Evolutionary conservation across 2,888 invertebrate genomes (phyloP).

Genomic region (Cephalotes varians): DNA sequence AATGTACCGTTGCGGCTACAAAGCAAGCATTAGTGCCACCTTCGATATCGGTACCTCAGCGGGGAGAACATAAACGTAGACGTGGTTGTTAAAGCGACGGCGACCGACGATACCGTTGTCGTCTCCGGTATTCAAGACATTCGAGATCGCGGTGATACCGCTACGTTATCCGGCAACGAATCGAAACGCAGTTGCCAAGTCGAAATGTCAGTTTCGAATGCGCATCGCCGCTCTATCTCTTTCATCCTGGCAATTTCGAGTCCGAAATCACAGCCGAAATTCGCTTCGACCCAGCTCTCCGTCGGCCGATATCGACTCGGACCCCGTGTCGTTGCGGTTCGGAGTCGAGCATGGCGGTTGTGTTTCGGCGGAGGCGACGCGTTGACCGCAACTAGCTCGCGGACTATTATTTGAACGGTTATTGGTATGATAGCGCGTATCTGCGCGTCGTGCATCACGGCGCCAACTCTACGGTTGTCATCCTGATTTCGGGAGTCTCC

Average conservation of each 20-base stretch:
- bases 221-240: background rate
- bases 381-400: conserved; percentile 69
- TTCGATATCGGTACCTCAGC: conserved; percentile 37
- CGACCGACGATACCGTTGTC: conserved; percentile 58
- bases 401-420: conserved; percentile 83
- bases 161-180: conserved; percentile 69
- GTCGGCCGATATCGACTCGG: conserved; percentile 44
- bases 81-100: conserved; percentile 62
- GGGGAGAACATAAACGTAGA: conserved; percentile 51
- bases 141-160: conserved; percentile 60
- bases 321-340: conserved; percentile 47
- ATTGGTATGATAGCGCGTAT: conserved; percentile 84
- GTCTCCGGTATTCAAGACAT: conserved; percentile 50
- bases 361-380: conserved; percentile 58
- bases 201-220: conserved; percentile 49
- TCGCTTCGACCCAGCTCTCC: conserved; percentile 18
- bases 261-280: conserved; percentile 30
- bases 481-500: conserved; percentile 71
- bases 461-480: conserved; percentile 83
- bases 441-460: conserved; percentile 81
- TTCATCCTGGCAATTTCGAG: conserved; percentile 33
- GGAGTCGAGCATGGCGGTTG: conserved; percentile 37
- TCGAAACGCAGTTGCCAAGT: conserved; percentile 79
- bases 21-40: conserved; percentile 28
- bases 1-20: conserved; percentile 18